These are phyloP conservation scores for Callaeas wilsoni DNA, from an alignment of 2,113 vertebrate genomes.

Conservation along the genomic window DNA sequence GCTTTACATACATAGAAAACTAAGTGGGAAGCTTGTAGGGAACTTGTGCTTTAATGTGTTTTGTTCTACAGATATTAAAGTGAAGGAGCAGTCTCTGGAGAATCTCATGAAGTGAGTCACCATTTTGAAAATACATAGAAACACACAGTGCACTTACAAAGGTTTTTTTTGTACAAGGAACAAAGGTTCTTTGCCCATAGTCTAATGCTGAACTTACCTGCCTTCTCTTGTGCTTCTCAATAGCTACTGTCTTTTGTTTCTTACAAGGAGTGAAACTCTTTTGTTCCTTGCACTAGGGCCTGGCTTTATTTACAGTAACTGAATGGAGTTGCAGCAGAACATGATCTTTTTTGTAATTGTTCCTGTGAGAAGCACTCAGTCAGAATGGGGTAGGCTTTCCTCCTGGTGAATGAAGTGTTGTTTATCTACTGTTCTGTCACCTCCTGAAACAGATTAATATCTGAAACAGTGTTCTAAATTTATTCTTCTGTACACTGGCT, in stretches of 20 bases:
- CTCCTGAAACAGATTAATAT: background rate
- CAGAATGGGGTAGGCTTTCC: background rate
- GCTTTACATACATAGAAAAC: background rate
- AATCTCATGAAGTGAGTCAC: constrained; percentile 91
- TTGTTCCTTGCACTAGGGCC: background rate
- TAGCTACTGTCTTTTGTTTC: background rate
- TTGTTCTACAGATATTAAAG: constrained; percentile 87
- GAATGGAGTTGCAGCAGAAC: background rate
- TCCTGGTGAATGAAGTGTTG: background rate
- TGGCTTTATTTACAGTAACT: background rate
- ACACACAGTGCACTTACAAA: background rate
- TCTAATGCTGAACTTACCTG: background rate
- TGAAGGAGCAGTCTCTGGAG: constrained; percentile 94
- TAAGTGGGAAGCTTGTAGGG: background rate
- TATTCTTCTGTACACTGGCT: background rate
- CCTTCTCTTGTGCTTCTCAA: background rate
- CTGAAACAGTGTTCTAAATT: background rate
- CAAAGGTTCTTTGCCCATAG: background rate
- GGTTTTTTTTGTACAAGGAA: background rate
- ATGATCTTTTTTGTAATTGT: background rate
- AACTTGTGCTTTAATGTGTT: background rate
- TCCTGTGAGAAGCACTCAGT: background rate
- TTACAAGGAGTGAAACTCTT: background rate
- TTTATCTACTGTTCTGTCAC: background rate
- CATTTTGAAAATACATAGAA: background rate